phyloP scores from a whole-genome alignment of 2,888 invertebrate genomes.

The Sipha maydis region DNA sequence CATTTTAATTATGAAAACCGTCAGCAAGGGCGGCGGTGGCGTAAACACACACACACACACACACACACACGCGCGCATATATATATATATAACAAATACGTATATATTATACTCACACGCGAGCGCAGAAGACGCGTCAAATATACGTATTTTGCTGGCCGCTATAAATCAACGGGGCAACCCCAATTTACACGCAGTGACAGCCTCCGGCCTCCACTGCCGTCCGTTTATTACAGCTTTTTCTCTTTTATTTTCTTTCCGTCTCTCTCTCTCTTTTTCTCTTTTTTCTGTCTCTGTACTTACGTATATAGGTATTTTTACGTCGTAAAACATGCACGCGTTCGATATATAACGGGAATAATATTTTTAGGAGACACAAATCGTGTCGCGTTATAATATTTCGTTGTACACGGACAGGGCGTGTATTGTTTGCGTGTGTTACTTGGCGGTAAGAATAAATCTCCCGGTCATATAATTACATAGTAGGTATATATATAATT shows the following conservation, averaged over 20 bases:
- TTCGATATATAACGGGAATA: background rate
- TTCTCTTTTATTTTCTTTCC: background rate
- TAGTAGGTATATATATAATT: too few species aligned
- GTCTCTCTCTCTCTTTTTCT: background rate
- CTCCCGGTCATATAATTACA: too few species aligned
- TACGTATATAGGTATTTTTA: background rate
- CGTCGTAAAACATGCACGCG: background rate
- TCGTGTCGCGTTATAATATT: background rate
- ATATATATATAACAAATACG: background rate
- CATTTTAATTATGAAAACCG: constrained; percentile 62
- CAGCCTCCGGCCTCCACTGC: constrained; percentile 33
- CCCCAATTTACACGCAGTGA: constrained; percentile 57
- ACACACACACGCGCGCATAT: background rate
- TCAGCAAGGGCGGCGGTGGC: constrained; percentile 33
- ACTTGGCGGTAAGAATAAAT: too few species aligned
- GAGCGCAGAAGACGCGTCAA: constrained; percentile 39
- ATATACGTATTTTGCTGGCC: constrained; percentile 50
- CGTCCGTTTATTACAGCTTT: constrained; percentile 22
- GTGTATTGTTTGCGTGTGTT: too few species aligned
- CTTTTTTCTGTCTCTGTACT: background rate
- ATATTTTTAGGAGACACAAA: background rate
- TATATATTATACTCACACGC: background rate
- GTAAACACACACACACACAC: background rate
- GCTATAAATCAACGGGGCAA: constrained; percentile 60
- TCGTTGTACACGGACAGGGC: background rate